Percentiles rank a stretch among this genome's conserved stretches.
phyloP scores from a whole-genome alignment of 2,113 vertebrate species.

The Rhinolophus ferrumequinum region DNA sequence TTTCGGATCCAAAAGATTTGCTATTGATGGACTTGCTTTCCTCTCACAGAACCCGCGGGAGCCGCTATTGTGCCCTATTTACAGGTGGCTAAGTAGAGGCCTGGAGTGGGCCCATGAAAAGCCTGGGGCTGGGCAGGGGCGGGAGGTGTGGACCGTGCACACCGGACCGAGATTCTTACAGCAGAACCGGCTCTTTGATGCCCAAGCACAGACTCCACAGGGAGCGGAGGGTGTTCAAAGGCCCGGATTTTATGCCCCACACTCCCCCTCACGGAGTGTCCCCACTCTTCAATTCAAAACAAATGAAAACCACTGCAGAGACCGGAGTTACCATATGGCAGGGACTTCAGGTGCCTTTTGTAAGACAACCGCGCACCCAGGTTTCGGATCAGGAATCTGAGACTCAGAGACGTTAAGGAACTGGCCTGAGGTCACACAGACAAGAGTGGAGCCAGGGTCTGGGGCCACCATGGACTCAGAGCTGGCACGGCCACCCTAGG shows the following conservation, averaged over 20 bases:
- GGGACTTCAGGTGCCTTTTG: background rate
- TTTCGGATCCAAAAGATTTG: background rate
- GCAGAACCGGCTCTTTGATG: background rate
- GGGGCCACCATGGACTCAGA: background rate
- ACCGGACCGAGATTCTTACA: background rate
- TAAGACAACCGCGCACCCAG: background rate
- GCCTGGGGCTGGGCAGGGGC: background rate
- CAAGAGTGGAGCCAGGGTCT: background rate
- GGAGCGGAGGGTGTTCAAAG: background rate
- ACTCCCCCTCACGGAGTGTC: background rate
- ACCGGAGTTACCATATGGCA: accelerated
- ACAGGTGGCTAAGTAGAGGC: slow-evolving; percentile 45
- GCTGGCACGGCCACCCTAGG: background rate
- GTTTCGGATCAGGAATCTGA: background rate
- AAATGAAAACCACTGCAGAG: background rate
- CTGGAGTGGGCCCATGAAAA: background rate
- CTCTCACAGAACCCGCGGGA: background rate
- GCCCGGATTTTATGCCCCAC: background rate
- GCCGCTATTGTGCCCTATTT: background rate
- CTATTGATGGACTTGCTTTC: accelerated
- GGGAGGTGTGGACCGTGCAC: too few species aligned
- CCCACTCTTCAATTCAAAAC: background rate
- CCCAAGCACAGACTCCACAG: background rate
- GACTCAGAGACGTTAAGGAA: background rate
- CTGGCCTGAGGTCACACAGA: background rate